Base-by-base conservation (phyloP, 2,888 invertebrate genomes). In the Tanytarsus gracilentus region DNA sequence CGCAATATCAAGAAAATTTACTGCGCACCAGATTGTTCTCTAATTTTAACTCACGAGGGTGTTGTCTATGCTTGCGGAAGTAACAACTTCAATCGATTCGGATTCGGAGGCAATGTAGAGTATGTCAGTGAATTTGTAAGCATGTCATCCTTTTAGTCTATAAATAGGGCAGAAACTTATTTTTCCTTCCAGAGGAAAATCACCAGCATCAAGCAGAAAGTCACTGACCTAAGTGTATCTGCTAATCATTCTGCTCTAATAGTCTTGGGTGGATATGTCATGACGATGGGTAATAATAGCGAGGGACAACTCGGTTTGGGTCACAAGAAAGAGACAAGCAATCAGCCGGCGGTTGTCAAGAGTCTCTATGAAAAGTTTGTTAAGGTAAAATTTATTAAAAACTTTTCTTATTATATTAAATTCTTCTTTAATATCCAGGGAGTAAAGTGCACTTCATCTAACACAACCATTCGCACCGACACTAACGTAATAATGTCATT, bases 401-500 rank as follows among this genome's bases (percentile, higher is more conserved):
- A 63, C 7, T 48, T 62, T 50, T 16, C 18, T 49, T 58, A 56
- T 36, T 8, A n/a, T 48, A 8, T 25, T 61, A 64, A 21, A 23
- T 63, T n/a, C 51, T 61, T 30, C 23, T 23, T 23, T 26, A 66
- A 63, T 60, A 66, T 68, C 30, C 68, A 85, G 83, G 78, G 76
- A 68, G 77, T 82, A 8, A 75, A 78, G 64, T 84, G 83, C 69
- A 84, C 82, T 11, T 78, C 79, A 25, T 79, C 80, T 21, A 85
- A 80, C 68, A 82, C 84, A 1, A 74, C 83, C n/a, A 81, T 79
- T 7, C 78, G 78, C 3, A 83, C 84, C 1, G 74, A 78, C 39
- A 79, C 83, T 64, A 83, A 85, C 68, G 79, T 82, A 23, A 71
- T 86, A 7, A 80, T 82, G 64, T 81, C 85, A 67, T 86, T 86